phyloP scores from a whole-genome alignment of 2,113 vertebrate species.

The Tachuris rubrigastra region DNA sequence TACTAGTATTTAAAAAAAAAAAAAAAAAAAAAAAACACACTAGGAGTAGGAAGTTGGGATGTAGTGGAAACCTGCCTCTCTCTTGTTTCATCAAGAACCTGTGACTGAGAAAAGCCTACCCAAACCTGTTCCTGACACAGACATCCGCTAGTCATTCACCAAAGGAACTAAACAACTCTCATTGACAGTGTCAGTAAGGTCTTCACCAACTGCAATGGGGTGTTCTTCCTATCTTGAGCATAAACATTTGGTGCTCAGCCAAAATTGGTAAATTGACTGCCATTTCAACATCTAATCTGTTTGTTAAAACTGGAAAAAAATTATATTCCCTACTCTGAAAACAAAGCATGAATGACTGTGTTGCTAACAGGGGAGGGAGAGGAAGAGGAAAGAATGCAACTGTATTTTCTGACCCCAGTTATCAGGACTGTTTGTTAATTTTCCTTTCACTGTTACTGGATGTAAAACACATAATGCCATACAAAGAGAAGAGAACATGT shows the following conservation, averaged over 20 bases:
- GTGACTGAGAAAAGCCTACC: background rate
- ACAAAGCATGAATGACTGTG: background rate
- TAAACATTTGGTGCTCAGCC: background rate
- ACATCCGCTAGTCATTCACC: background rate
- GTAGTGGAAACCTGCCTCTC: background rate
- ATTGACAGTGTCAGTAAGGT: background rate
- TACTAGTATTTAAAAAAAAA: background rate
- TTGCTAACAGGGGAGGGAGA: background rate
- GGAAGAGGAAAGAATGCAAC: background rate
- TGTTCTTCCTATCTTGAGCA: accelerated
- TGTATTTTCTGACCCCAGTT: background rate
- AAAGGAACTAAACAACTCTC: background rate
- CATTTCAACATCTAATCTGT: background rate
- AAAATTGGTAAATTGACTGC: background rate
- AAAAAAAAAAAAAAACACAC: background rate
- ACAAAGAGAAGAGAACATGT: background rate
- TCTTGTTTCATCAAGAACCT: background rate
- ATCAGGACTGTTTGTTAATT: background rate
- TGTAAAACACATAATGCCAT: background rate
- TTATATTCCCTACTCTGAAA: background rate
- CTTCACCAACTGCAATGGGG: background rate
- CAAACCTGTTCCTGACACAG: background rate
- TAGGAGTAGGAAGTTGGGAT: background rate
- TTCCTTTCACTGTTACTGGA: background rate
- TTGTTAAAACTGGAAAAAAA: background rate